Evolutionary conservation across 92 coral and sea anemone genomes (phyloP).

Genomic region (Pocillopora grandis): DNA sequence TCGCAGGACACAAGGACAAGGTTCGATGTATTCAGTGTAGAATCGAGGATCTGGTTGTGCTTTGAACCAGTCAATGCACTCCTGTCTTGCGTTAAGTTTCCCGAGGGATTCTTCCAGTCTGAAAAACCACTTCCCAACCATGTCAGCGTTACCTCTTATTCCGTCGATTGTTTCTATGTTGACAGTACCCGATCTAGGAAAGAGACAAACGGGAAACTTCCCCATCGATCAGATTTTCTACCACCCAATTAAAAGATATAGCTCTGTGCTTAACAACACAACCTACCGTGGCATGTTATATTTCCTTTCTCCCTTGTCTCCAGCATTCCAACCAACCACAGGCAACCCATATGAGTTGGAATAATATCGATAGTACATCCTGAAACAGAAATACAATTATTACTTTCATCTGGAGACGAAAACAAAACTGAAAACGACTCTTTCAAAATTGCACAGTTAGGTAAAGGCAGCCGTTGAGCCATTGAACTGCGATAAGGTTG

Average conservation of each 20-base stretch:
- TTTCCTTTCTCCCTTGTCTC: background rate
- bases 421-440: too few species aligned
- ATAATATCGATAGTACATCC: slow-evolving; percentile 14
- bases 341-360: slow-evolving; percentile 15
- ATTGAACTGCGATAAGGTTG: too few species aligned
- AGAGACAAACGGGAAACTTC: too few species aligned
- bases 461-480: too few species aligned
- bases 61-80: slow-evolving; percentile 46
- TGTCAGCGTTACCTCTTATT: slow-evolving; percentile 14
- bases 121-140: slow-evolving; percentile 41
- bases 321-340: slow-evolving; percentile 41
- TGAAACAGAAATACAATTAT: background rate
- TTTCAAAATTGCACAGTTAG: too few species aligned
- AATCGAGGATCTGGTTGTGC: slow-evolving; percentile 46
- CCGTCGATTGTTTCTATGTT: slow-evolving; percentile 38
- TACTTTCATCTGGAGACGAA: background rate
- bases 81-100: background rate
- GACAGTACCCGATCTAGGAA: slow-evolving; percentile 43
- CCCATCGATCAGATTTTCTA: too few species aligned
- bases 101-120: slow-evolving; percentile 20
- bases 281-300: background rate
- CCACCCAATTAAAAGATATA: too few species aligned
- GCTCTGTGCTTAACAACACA: background rate
- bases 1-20: slow-evolving; percentile 49
- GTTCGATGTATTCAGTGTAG: slow-evolving; percentile 44